These are phyloP conservation scores for Zosterops hypoxanthus DNA, from an alignment of 2,113 vertebrate genomes.

Conservation along the genomic window DNA sequence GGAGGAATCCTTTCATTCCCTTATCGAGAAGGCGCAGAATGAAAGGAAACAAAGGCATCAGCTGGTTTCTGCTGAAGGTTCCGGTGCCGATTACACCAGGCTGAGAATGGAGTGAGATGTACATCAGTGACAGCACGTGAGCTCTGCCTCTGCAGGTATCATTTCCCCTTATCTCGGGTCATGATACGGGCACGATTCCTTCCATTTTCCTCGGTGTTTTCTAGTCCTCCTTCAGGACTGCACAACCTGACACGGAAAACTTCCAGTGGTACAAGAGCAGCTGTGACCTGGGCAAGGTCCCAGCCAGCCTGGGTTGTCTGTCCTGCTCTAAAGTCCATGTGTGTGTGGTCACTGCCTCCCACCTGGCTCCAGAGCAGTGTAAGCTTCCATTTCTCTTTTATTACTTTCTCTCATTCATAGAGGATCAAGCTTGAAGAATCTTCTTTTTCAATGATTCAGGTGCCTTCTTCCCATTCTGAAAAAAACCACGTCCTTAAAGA, in stretches of 20 bases:
- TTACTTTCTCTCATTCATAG: not conserved
- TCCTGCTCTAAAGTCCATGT: fast-evolving
- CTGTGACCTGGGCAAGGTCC: not conserved
- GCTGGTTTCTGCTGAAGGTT: slow-evolving; percentile 1
- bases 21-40: slow-evolving; percentile 60
- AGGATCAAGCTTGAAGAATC: not conserved
- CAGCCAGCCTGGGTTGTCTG: not conserved
- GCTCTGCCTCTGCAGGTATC: not conserved
- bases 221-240: not conserved
- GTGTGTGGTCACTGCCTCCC: not conserved
- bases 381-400: not conserved
- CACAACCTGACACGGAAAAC: not conserved
- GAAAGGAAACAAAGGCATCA: slow-evolving; percentile 40
- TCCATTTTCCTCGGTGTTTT: not conserved
- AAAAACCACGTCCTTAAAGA: not conserved
- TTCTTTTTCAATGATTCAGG: not conserved
- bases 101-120: not conserved
- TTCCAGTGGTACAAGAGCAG: fast-evolving
- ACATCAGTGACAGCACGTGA: not conserved
- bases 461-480: not conserved
- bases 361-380: fast-evolving
- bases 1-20: slow-evolving; percentile 77
- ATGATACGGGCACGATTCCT: not conserved
- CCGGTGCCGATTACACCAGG: not conserved
- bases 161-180: not conserved